Base-by-base conservation (phyloP, 30 jellyfish, hydroid and myxozoan species). In the Hydractinia symbiolongicarpus region DNA sequence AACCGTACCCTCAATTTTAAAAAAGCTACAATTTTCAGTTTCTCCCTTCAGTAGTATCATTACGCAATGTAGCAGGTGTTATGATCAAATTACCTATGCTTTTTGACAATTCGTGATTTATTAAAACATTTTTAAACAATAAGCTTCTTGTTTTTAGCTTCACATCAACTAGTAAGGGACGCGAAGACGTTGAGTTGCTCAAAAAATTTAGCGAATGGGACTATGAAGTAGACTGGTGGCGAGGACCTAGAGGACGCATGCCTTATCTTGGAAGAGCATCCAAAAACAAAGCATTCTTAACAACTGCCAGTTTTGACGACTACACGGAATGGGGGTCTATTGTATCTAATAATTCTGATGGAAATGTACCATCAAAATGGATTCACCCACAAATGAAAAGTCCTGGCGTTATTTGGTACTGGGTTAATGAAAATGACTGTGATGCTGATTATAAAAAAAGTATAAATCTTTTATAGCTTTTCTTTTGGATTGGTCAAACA, bases 341-440 rank as follows among this genome's bases (percentile, higher is more conserved):
- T 74, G 56, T 87, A 9, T 83, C 98, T 53, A 91, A 72, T 13
- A 84, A 71, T 66, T 6, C 66, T 2, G 88, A 93, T 10, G 85
- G 79, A 66, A 49, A 53, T 6, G 5, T 71, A 9, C 96, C 96
- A 4, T 90, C 98, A 19, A 95, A 89, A 55, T 93, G 90, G 87
- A 83, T 93, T 5, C 4, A 56, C 20, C 13, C 79, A 2, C 67
- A 57, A 58, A 84, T 79, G 86, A 21, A 7, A 40, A 84, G 82
- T 68, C 98, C 98, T 5, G 96, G 88, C 14, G 78, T 82, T 11
- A 93, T 93, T 73, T 93, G 98, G 98, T 93, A 93, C 58, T 93
- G 95, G 95, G 83, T 93, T 1, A 86, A 88, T 52, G 98, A 93
- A 75, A 95, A 93, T 55, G 98, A 93, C 54, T 93, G 98, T 76